Evolutionary conservation across 2,797 vertebrate species (phyloP).

Genomic region (Coregonus ussuriensis): DNA sequence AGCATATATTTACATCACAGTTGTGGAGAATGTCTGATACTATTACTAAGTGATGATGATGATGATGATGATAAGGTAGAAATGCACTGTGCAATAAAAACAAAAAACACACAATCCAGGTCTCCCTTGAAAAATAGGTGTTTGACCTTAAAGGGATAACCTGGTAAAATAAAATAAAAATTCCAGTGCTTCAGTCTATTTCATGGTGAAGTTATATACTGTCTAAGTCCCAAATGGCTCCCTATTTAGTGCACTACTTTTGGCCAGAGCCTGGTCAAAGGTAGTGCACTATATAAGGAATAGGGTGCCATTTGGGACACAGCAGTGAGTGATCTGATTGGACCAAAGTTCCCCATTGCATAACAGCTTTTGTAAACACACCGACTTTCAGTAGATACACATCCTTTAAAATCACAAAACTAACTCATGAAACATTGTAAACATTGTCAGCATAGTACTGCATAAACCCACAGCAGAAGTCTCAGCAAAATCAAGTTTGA

Average conservation of each 20-base stretch:
- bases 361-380: background rate
- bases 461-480: background rate
- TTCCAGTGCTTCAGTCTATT: conserved; percentile 1
- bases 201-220: background rate
- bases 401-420: background rate
- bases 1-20: conserved; percentile 15
- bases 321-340: background rate
- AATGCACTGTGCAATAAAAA: conserved; percentile 4
- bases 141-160: background rate
- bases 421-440: background rate
- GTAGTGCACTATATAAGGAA: background rate
- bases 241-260: background rate
- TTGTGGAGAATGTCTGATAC: conserved; percentile 4
- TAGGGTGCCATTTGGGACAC: background rate
- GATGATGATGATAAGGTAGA: background rate
- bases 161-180: background rate
- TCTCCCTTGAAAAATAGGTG: background rate
- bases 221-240: too few relatives aligned
- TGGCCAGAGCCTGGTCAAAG: background rate
- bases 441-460: conserved; percentile 6
- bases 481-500: background rate
- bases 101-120: background rate
- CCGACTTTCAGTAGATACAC: background rate
- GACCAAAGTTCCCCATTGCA: background rate
- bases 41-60: background rate